Percentiles rank a stretch among this genome's conserved stretches.
These are phyloP conservation scores for Peromyscus polionotus DNA, from an alignment of 2,113 vertebrate genomes.

Conservation along the genomic window DNA sequence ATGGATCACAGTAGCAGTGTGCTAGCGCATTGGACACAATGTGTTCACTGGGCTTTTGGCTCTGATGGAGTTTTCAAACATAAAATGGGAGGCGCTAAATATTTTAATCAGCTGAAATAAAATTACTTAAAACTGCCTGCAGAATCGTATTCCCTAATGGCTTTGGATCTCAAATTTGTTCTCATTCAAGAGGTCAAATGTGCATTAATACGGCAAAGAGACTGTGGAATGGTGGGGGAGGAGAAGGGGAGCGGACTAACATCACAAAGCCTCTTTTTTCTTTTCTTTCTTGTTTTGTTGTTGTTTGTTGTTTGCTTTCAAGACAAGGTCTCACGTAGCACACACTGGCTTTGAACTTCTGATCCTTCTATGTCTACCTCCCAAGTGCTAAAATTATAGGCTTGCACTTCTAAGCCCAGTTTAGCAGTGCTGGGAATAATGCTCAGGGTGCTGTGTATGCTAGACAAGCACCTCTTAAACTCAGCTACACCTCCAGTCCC, in stretches of 20 bases:
- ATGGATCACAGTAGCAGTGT: neutral
- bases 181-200: slow-evolving; percentile 57
- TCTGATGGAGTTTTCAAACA: slow-evolving; percentile 66
- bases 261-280: neutral
- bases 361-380: neutral
- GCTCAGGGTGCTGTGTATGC: neutral
- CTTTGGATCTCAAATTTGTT: slow-evolving; percentile 72
- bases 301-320: neutral
- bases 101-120: slow-evolving; percentile 79
- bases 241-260: neutral
- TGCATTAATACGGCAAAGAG: slow-evolving; percentile 54
- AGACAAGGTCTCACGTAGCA: neutral
- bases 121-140: slow-evolving; percentile 70
- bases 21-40: neutral
- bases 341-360: neutral
- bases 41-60: slow-evolving; percentile 34
- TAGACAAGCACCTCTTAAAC: neutral
- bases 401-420: neutral
- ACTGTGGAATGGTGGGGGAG: neutral
- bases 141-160: slow-evolving; percentile 72
- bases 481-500: neutral
- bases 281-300: neutral
- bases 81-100: slow-evolving; percentile 50
- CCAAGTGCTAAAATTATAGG: neutral
- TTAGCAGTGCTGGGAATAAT: neutral